These are phyloP conservation scores for Petroica traversi DNA, from an alignment of 2,113 vertebrate species.

Conservation along the genomic window DNA sequence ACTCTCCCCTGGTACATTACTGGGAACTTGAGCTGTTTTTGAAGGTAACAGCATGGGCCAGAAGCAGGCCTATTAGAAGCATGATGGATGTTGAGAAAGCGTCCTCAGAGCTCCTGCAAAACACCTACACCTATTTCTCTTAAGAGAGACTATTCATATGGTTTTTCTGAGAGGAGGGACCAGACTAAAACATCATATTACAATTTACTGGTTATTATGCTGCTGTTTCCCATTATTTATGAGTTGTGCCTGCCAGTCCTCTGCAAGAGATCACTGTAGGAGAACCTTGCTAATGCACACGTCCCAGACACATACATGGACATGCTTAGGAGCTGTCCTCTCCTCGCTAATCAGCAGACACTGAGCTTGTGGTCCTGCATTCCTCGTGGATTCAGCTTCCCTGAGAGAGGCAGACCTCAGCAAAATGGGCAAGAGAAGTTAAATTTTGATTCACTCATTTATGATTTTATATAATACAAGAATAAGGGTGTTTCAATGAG, in stretches of 20 bases:
- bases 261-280: background rate
- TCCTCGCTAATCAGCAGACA: background rate
- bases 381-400: constrained; percentile 35
- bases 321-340: background rate
- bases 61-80: background rate
- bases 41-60: background rate
- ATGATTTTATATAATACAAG: background rate
- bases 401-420: background rate
- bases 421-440: background rate
- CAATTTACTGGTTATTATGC: background rate
- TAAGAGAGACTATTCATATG: background rate
- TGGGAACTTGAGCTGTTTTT: background rate
- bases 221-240: background rate
- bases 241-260: background rate
- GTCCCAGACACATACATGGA: background rate
- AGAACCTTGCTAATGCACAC: background rate
- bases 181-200: background rate
- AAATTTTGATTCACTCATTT: background rate
- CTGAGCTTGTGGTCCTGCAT: background rate
- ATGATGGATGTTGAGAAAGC: background rate
- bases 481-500: background rate
- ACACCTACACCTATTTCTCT: background rate
- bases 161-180: background rate
- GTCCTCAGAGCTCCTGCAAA: background rate
- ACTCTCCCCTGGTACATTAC: background rate